Evolutionary conservation across 2,797 vertebrate species (phyloP), one percentile per base, ranked within the genome.

Genomic region (Phalloptychus januarius): DNA sequence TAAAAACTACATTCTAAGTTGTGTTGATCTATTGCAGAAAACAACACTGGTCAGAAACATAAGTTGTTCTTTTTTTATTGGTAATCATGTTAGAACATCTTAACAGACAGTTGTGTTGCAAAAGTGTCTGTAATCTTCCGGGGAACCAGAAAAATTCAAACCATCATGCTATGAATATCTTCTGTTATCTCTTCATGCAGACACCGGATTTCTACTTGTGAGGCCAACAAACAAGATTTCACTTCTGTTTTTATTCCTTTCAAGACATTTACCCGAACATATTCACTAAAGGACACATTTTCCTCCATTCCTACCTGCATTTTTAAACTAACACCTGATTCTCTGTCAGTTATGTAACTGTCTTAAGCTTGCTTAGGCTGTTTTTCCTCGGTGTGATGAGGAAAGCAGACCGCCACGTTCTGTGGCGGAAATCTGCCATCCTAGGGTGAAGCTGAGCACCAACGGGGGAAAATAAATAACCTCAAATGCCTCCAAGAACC

Each of bases 171-270:
- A 78, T 89, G 83, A 91, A 91, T 81, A 90, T 71, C 77, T 79
- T 72, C 46, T 82, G 85, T 92, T 90, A 92, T 93, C 92, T 79
- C 84, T 85, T 79, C 79, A 23, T 5, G 82, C 87, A 90, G 83
- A 86, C 84, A 80, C 79, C 83, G 88, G 90, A 80, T 89, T 91
- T 85, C 87, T 85, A 88, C 89, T 87, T 85, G 88, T 86, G 87
- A 86, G 85, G 82, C 72, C 70, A 28, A 42, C 76, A 82, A 81
- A 72, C 78, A 79, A 80, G 72, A 87, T 85, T 74, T 80, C 40
- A 61, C 70, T 70, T 83, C 69, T 71, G 42, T 70, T 79, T 70
- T 28, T 56, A 18, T 40, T 5, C 71, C 71, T 23, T 15, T 31
- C 25, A 65, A 65, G 10, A 83, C 72, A 73, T 23, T 1, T 25